A percentile compares a stretch with the other conserved stretches of the same genome.
These are phyloP conservation scores for Struthio camelus DNA, from an alignment of 2,113 vertebrate genomes.

Conservation along the genomic window DNA sequence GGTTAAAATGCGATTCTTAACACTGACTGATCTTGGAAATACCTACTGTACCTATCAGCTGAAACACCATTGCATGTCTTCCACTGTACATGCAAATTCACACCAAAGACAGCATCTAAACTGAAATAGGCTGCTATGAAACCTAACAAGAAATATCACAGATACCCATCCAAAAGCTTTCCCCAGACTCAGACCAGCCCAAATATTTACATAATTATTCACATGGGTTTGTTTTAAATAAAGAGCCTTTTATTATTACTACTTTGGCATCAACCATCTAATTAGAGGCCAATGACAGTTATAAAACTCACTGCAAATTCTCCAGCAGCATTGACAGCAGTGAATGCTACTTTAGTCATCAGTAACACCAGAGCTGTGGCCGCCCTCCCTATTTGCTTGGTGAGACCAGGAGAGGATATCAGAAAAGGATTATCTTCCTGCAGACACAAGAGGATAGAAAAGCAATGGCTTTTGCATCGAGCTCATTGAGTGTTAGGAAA, in stretches of 20 bases:
- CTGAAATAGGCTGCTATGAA: constrained; percentile 10
- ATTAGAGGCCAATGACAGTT: constrained; percentile 29
- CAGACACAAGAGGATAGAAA: fast-evolving
- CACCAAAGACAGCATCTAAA: constrained; percentile 19
- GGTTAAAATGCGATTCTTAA: not conserved
- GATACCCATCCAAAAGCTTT: constrained; percentile 51
- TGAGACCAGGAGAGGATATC: not conserved
- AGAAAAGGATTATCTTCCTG: not conserved
- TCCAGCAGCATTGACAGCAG: not conserved
- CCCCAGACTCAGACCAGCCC: constrained; percentile 45
- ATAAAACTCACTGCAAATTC: not conserved
- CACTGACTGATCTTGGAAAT: not conserved
- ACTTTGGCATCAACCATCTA: constrained; percentile 39
- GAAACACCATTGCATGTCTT: constrained; percentile 26
- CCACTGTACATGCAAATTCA: not conserved
- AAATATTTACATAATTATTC: constrained; percentile 67
- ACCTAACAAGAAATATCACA: not conserved
- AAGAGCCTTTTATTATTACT: constrained; percentile 47
- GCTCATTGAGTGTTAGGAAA: fast-evolving
- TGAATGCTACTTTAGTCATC: not conserved
- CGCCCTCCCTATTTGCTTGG: not conserved
- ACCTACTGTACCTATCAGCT: not conserved
- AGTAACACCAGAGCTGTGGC: not conserved
- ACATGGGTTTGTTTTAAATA: constrained; percentile 63
- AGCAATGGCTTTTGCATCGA: not conserved